phyloP scores from a whole-genome alignment of 2,888 invertebrate species.

The Himalopsyche anomala region DNA sequence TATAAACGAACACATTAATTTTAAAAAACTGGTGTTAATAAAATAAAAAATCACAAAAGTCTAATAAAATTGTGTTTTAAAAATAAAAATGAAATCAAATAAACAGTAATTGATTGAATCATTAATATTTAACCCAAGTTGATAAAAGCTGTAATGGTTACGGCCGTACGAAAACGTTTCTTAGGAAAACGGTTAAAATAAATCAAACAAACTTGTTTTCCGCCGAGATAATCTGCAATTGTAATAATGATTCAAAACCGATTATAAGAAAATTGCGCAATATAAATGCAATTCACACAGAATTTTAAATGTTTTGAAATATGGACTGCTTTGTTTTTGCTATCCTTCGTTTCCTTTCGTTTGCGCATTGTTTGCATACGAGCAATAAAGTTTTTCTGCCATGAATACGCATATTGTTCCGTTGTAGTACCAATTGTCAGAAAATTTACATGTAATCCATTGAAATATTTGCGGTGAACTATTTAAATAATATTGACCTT shows the following conservation, averaged over 20 bases:
- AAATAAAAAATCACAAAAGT: no score
- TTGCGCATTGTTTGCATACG: constrained; percentile 4
- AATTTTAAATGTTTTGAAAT: constrained; percentile 16
- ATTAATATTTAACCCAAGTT: no score
- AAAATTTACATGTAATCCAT: neutral
- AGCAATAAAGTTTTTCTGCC: neutral
- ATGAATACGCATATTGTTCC: constrained; percentile 3
- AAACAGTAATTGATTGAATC: no score
- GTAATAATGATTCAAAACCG: neutral
- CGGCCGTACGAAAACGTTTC: no score
- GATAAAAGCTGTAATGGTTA: no score
- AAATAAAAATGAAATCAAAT: no score
- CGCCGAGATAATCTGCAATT: neutral
- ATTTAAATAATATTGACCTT: neutral
- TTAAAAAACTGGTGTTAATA: no score
- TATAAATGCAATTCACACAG: constrained; percentile 19
- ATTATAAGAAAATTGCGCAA: constrained; percentile 2
- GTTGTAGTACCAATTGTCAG: neutral
- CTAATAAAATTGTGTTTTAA: no score
- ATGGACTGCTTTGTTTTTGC: neutral
- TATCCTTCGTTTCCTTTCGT: constrained; percentile 8
- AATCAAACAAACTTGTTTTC: neutral
- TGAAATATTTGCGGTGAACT: neutral
- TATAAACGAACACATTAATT: no score
- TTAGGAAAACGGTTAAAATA: neutral